Percentiles rank a stretch among this genome's conserved stretches.
These are phyloP conservation scores for Liasis olivaceus DNA, from an alignment of 2,797 vertebrate genomes.

Conservation along the genomic window DNA sequence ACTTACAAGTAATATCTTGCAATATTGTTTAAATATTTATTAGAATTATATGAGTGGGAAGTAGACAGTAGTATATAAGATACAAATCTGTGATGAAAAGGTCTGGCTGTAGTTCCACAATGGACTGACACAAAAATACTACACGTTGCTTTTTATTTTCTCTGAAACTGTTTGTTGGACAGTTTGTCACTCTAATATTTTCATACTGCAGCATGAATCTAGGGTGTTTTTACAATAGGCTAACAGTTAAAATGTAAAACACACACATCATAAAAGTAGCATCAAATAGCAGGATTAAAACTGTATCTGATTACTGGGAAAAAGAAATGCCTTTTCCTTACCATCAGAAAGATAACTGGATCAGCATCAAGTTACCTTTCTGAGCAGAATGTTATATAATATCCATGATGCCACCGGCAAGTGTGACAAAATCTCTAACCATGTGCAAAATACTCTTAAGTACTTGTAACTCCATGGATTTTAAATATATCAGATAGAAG, in stretches of 20 bases:
- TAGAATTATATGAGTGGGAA: neutral
- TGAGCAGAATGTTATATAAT: neutral
- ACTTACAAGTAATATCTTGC: neutral
- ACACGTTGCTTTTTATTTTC: neutral
- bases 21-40: neutral
- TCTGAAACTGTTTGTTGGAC: neutral
- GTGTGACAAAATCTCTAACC: neutral
- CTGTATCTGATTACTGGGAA: neutral
- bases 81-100: neutral
- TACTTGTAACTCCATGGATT: neutral
- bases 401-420: neutral
- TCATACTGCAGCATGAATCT: neutral
- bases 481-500: neutral
- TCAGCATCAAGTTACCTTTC: neutral
- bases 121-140: neutral
- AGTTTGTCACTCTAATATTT: neutral
- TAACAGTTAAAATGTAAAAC: neutral
- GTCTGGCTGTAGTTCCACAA: neutral
- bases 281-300: neutral
- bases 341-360: too few relatives aligned
- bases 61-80: neutral
- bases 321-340: neutral
- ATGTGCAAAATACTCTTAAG: neutral
- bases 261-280: neutral
- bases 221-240: neutral